Conservation (phyloP, 2,113 vertebrate species). For the Psophia crepitans region DNA sequence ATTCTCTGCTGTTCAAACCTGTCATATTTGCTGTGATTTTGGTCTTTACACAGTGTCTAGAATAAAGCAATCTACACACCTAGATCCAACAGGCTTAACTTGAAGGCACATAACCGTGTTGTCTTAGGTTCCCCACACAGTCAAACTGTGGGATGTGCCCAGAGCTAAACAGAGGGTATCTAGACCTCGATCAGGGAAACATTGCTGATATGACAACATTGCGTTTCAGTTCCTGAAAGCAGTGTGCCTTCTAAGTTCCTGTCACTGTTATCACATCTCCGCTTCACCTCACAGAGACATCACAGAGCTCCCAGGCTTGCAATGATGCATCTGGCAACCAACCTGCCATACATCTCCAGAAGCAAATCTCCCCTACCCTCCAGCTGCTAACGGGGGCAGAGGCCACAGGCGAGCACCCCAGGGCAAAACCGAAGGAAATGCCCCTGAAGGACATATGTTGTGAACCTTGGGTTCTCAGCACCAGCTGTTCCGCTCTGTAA, state of each 20-base stretch:
- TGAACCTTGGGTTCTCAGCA: not conserved
- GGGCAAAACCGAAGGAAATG: not conserved
- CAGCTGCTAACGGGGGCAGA: fast-evolving
- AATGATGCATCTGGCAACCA: not conserved
- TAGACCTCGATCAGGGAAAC: not conserved
- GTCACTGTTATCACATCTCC: not conserved
- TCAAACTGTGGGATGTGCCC: not conserved
- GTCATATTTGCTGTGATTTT: not conserved
- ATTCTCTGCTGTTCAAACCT: not conserved
- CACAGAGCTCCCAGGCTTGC: not conserved
- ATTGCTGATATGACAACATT: not conserved
- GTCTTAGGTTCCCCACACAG: not conserved
- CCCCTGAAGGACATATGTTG: fast-evolving
- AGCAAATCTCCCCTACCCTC: not conserved
- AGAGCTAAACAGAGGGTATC: not conserved
- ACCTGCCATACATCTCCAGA: not conserved
- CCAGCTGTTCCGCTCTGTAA: not conserved
- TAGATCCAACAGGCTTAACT: not conserved
- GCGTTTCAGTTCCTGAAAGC: not conserved
- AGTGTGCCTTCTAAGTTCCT: not conserved
- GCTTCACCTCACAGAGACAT: not conserved
- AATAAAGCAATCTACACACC: not conserved
- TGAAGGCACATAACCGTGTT: not conserved
- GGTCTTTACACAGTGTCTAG: not conserved
- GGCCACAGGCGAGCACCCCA: fast-evolving